phyloP scores from a whole-genome alignment of 2,113 vertebrate species.

The Megaceryle maxima region DNA sequence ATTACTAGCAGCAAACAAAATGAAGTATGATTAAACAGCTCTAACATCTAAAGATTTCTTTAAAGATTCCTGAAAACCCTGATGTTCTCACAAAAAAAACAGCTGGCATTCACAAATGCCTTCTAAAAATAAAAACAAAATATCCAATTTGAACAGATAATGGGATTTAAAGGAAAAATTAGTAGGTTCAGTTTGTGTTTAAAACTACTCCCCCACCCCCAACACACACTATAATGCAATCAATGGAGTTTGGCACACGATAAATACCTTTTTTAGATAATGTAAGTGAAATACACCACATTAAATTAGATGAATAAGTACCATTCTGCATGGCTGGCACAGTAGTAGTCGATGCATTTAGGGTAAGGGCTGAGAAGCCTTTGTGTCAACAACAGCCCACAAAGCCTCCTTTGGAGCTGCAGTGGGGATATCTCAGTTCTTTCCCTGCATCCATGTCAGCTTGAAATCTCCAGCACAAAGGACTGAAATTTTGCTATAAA shows the following conservation, averaged over 20 bases:
- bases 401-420: conserved; percentile 18
- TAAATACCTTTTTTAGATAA: conserved; percentile 19
- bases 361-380: background rate
- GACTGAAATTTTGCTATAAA: background rate
- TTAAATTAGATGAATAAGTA: conserved; percentile 30
- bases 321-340: conserved; percentile 4
- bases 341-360: background rate
- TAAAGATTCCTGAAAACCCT: background rate
- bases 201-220: background rate
- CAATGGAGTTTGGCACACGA: background rate
- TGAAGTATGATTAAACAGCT: background rate
- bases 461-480: background rate
- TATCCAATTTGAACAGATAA: background rate
- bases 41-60: background rate
- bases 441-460: background rate
- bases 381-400: background rate
- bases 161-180: background rate
- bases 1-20: background rate
- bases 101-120: background rate
- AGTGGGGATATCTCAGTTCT: background rate
- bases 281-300: background rate
- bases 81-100: background rate
- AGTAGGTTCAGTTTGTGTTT: background rate
- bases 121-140: conserved; percentile 21
- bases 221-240: background rate